Evolutionary conservation across 2,113 vertebrate species (phyloP).

Genomic region (Pelecanus crispus): DNA sequence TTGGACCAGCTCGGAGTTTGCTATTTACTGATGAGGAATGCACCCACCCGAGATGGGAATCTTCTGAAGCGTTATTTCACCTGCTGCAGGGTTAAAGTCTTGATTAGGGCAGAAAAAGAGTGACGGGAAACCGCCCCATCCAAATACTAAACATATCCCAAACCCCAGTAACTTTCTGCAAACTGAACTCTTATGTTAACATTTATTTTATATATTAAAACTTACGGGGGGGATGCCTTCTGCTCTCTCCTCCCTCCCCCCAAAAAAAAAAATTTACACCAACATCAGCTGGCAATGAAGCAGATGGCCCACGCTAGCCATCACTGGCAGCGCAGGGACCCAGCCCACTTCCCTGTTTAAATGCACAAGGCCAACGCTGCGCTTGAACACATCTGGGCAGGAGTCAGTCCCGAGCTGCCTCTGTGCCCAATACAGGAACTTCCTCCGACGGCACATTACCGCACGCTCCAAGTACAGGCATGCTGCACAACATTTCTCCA

Average conservation of each 20-base stretch:
- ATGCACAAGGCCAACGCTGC: conserved; percentile 11
- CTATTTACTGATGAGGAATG: background rate
- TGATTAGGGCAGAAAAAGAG: background rate
- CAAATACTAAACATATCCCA: background rate
- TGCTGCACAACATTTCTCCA: conserved; percentile 74
- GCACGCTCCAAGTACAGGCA: conserved; percentile 72
- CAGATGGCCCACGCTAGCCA: background rate
- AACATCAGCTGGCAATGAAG: background rate
- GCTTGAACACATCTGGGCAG: conserved; percentile 52
- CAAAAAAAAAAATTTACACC: background rate
- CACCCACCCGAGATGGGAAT: accelerated
- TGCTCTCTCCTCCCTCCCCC: background rate
- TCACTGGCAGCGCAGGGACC: background rate
- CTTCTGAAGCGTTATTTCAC: background rate
- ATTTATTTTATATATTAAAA: background rate
- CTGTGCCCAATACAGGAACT: conserved; percentile 71
- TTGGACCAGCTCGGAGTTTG: accelerated
- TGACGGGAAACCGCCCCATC: background rate
- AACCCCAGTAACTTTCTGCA: background rate
- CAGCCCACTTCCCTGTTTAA: conserved; percentile 38
- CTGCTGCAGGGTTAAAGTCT: background rate
- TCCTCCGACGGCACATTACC: conserved; percentile 56
- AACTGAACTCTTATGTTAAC: background rate
- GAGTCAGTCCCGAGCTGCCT: conserved; percentile 62
- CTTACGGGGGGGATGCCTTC: background rate